These are phyloP conservation scores for Tretioscincus oriximinensis DNA, from an alignment of 2,113 vertebrate genomes.

Conservation along the genomic window DNA sequence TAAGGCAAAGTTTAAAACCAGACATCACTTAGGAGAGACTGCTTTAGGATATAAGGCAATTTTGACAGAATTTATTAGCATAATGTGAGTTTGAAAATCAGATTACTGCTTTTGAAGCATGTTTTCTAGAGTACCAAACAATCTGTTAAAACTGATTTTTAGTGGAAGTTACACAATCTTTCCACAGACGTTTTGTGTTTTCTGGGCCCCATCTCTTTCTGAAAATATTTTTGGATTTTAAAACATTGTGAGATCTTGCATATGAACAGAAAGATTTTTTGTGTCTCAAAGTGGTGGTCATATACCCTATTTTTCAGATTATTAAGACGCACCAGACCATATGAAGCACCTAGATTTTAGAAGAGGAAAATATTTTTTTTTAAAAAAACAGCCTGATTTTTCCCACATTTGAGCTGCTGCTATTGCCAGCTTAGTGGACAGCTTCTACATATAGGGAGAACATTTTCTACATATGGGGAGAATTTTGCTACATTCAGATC, in stretches of 20 bases:
- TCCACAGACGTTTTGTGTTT: neutral
- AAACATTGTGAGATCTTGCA: neutral
- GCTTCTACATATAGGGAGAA: too few species aligned
- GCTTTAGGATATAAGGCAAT: neutral
- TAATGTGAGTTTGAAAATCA: neutral
- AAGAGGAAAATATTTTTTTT: too few species aligned
- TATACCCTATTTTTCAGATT: too few species aligned
- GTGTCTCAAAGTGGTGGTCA: neutral
- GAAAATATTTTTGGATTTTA: neutral
- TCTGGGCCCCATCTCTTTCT: neutral
- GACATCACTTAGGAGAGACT: neutral
- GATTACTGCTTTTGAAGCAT: neutral
- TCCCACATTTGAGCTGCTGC: too few species aligned
- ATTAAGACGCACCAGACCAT: too few species aligned
- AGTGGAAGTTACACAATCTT: neutral
- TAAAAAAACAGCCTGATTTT: too few species aligned
- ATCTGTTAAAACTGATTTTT: neutral
- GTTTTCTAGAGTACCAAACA: neutral
- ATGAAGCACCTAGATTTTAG: too few species aligned
- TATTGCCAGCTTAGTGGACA: too few species aligned
- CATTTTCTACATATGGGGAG: too few species aligned
- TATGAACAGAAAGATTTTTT: neutral
- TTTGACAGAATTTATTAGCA: neutral
- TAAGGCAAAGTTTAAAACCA: neutral
- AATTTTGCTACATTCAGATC: too few species aligned